Percentiles rank a stretch among this genome's conserved stretches.
Conservation (phyloP, 2,113 vertebrate genomes). For the Oncorhynchus tshawytscha region DNA sequence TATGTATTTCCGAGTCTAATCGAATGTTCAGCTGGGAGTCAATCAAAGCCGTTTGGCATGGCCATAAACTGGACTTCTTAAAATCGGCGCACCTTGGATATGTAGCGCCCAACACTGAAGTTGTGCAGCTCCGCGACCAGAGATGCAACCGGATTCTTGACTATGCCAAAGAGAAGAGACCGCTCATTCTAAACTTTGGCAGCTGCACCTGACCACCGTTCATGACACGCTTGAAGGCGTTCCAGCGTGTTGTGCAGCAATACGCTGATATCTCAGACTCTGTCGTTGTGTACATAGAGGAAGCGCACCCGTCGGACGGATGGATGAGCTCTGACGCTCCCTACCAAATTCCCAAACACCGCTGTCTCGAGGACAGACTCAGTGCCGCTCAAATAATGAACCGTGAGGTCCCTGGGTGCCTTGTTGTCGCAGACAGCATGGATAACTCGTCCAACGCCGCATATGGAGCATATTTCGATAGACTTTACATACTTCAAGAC, state of each 20-base stretch:
- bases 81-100: conserved; percentile 89
- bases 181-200: conserved; percentile 95
- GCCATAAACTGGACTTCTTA: conserved; percentile 93
- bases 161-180: conserved; percentile 82
- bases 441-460: conserved; percentile 91
- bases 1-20: conserved; percentile 93
- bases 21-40: conserved; percentile 92
- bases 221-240: conserved; percentile 94
- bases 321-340: conserved; percentile 94
- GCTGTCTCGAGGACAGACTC: conserved; percentile 89
- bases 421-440: conserved; percentile 92
- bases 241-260: conserved; percentile 84
- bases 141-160: conserved; percentile 82
- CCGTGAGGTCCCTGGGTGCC: conserved; percentile 83
- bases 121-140: conserved; percentile 83
- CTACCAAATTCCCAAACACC: conserved; percentile 90
- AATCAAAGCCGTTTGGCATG: conserved; percentile 93
- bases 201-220: conserved; percentile 99
- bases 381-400: conserved; percentile 86
- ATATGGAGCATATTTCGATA: conserved; percentile 95
- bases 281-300: conserved; percentile 94
- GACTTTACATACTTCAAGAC: conserved; percentile 90
- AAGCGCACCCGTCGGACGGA: conserved; percentile 95
- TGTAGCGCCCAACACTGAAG: conserved; percentile 88
- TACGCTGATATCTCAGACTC: conserved; percentile 90